Base-by-base conservation (phyloP, 2,113 vertebrate species). In the Paratilapia polleni region DNA sequence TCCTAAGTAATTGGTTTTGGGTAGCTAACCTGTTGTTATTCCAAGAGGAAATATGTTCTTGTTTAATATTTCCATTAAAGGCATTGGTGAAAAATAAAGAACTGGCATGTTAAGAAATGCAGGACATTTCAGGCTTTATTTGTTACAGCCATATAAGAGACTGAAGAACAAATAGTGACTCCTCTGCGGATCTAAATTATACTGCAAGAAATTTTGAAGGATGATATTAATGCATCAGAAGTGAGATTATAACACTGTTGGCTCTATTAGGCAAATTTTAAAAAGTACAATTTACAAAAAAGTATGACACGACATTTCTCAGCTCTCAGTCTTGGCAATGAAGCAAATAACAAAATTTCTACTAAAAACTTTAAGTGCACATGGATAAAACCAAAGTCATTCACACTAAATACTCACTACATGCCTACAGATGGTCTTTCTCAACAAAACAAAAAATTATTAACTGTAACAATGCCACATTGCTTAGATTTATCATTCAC, bases 401-500 rank as follows among this genome's bases (percentile, higher is more conserved):
- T 49, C 24, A 19, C 15, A 28, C 9, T 49, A 20, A 8, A 28
- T 49, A 20, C 15, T 49, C 10, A 28, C 47, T 49, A 13, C 24
- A 70, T 49, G 43, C 43, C 49, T 43, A 52, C 66, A 70, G 43
- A 26, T 49, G 47, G 47, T 8, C 43, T 24, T 70, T 26, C 17
- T 31, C 24, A 52, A 31, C 52, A 5, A 70, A 28, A 70, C 24
- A 31, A 52, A 68, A 22, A 31, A 57, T 75, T 36, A 56, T 13
- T 57, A 57, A 36, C 31, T 38, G 52, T 24, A 57, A 24, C 6
- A 22, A 26, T 41, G 54, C 9, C 5, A n/a, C 5, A 2, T 41
- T 76, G n/a, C 41, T 58, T 22, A 19, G n/a, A 58, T 58, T 56
- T 22, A 62, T 70, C 22, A 84, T 81, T 86, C n/a, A 15, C 28